These are phyloP conservation scores for Seladonia tumulorum DNA, from an alignment of 2,888 invertebrate genomes.

Conservation along the genomic window DNA sequence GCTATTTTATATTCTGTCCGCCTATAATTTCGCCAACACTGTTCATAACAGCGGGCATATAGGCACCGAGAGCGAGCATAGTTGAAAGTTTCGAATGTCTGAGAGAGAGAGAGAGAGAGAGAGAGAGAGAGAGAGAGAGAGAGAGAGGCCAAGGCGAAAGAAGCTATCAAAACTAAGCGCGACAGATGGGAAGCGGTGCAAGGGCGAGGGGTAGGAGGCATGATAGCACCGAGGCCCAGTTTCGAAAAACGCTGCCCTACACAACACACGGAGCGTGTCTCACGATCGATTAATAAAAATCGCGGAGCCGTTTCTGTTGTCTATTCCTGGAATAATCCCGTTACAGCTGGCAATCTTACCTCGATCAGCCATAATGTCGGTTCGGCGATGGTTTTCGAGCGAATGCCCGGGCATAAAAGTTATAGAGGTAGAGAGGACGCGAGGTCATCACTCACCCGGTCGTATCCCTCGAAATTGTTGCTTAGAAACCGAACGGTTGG, in stretches of 20 bases:
- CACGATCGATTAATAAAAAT: constrained; percentile 67
- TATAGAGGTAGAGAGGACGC: constrained; percentile 25
- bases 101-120: not conserved
- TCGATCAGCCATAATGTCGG: constrained; percentile 58
- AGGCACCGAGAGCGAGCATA: not conserved
- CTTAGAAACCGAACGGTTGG: constrained; percentile 26
- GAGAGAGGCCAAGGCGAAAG: constrained; percentile 15
- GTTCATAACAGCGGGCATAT: not conserved
- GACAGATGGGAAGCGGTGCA: constrained; percentile 76
- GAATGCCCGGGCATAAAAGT: constrained; percentile 21
- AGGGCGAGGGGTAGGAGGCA: constrained; percentile 14
- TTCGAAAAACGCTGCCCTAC: constrained; percentile 45
- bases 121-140: not conserved
- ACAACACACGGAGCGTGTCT: constrained; percentile 31
- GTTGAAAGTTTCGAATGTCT: constrained; percentile 16
- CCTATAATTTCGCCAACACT: not conserved
- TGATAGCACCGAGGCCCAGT: constrained; percentile 45
- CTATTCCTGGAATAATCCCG: constrained; percentile 61
- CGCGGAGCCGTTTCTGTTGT: constrained; percentile 58
- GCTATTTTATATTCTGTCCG: not conserved
- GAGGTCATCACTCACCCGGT: constrained; percentile 48
- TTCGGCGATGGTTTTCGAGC: not conserved
- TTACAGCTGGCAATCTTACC: constrained; percentile 64
- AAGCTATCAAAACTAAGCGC: constrained; percentile 57
- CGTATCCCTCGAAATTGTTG: constrained; percentile 49